Base-by-base conservation (phyloP, 2,113 vertebrate species). In the Glaucomys volans region DNA sequence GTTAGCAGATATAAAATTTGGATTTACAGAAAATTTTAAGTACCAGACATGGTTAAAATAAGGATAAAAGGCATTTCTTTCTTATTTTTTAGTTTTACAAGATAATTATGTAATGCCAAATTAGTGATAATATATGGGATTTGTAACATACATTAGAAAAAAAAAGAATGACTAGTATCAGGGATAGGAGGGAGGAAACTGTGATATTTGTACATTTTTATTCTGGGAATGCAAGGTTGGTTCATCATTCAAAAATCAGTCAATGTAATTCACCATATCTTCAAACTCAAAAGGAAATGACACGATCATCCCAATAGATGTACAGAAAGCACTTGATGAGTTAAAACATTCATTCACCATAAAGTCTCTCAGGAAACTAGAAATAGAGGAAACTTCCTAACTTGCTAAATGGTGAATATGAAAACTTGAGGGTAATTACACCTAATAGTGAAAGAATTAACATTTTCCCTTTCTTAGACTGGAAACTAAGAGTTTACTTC, bases 1-100 rank as follows among this genome's bases (percentile, higher is more conserved):
- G 59, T 62, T 82, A 85, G 22, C 20, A 77, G 67, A n/a, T 90
- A 22, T 44, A 28, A 96, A 89, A 90, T 81, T 81, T 86, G 37
- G 32, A 40, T 86, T 80, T 80, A 71, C 13, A 85, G 2, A 12
- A 44, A 89, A 89, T 28, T 85, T 69, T 67, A 82, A 71, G 50
- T 72, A 44, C 18, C 13, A 74, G 57, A 74, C 14, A 20, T 62
- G 6, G 17, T 47, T 67, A 84, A 81, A 93, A 57, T 40, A 13
- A 75, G 13, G 30, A 4, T 50, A 30, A 85, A 89, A 81, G 44
- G 10, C 14, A 59, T 52, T 79, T 77, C 18, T 91, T 87, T 72
- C n/a, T 50, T 93, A 40, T 40, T 40, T 62, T 35, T 50, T 64
- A 37, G 71, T 37, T 81, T 81, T 90, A 87, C 54, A 85, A 57